Evolutionary conservation across 2,888 invertebrate genomes (phyloP), one percentile per base, ranked within the genome.

Genomic region (Selenia dentaria): DNA sequence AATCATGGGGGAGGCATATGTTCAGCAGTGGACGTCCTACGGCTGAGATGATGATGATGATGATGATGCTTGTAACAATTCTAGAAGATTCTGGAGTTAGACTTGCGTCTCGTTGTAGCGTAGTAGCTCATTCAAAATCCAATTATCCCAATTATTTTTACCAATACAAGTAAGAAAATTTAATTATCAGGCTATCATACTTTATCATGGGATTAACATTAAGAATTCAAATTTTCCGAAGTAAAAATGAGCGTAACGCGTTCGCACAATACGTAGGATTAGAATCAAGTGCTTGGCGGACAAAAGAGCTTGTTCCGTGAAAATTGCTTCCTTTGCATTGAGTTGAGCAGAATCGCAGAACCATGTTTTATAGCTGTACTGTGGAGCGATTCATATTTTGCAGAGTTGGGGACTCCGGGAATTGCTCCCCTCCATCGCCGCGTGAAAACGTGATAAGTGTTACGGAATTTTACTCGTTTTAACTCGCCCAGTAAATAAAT

Each of bases 251-350:
- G 32, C 6, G 28, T 41, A 46, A 50, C 55, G 57, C 57, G 55
- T 49, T 51, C 42, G 51, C 45, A 65, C 62, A 62, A 70, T 62
- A 59, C 55, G 44, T 51, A 58, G 65, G 63, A 70, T 69, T 65
- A 55, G 62, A 70, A 70, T 71, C 64, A 70, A 74, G 70, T 67
- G 59, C 52, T 64, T 64, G 41, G 49, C 45, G 59, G 64, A 72
- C 71, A 74, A 74, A 71, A 70, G 67, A 61, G 57, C 64, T 64
- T 54, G 67, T 60, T 62, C 55, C 46, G 57, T 44, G 63, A 62
- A 73, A 74, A 72, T 76, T 71, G 63, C 70, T 69, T 72, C 72
- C 70, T 64, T 66, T 63, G 56, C 61, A 55, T 59, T 57, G 53
- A 68, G 56, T 59, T 57, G 53, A 68, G 58, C 65, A 66, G 62